phyloP scores from a whole-genome alignment of 2,797 vertebrate genomes.

The Glossophaga mutica region DNA sequence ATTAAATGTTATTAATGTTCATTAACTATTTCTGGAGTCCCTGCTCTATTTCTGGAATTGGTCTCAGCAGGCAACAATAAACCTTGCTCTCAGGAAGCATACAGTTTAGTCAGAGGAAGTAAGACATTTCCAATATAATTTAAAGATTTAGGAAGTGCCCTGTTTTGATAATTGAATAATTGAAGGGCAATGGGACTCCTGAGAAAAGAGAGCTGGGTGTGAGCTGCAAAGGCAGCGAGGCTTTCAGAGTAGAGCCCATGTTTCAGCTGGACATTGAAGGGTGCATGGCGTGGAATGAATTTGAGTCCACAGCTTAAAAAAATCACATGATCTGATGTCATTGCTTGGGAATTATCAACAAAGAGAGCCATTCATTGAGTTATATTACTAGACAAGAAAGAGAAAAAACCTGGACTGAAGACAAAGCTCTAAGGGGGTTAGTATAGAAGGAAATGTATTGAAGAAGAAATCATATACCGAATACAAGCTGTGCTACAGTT shows the following conservation, averaged over 20 bases:
- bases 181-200: background rate
- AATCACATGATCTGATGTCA: background rate
- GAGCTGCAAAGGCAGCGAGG: background rate
- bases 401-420: background rate
- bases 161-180: background rate
- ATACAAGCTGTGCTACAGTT: background rate
- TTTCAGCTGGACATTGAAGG: background rate
- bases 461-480: background rate
- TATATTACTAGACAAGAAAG: background rate
- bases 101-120: background rate
- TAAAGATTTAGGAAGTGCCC: background rate
- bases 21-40: background rate
- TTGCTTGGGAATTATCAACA: background rate
- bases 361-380: background rate
- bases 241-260: accelerated
- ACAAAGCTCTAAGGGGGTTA: background rate
- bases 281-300: background rate
- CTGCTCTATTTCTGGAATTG: background rate
- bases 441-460: background rate
- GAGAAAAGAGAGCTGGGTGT: background rate
- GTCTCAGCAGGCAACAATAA: background rate
- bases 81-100: background rate
- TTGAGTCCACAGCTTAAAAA: background rate
- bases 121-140: background rate
- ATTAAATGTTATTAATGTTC: background rate